Evolutionary conservation across 2,888 invertebrate species (phyloP).

Genomic region (Lasioglossum marginatum): DNA sequence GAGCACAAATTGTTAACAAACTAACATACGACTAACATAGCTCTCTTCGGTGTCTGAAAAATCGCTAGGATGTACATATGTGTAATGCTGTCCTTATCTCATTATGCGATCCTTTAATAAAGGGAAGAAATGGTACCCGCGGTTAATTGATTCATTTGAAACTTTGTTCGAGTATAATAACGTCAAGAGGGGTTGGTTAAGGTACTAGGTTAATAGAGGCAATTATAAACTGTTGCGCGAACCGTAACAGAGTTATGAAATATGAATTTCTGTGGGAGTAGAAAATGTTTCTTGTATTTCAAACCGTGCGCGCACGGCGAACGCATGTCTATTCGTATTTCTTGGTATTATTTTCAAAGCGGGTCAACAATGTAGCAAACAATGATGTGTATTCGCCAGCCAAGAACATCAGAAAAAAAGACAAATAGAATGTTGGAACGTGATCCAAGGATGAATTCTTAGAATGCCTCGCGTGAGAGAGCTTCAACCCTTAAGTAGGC

Average conservation of each 20-base stretch:
- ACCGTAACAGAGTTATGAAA: neutral
- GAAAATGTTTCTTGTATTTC: neutral
- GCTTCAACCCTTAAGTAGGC: slow-evolving; percentile 5
- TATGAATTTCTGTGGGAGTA: neutral
- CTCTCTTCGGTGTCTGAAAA: neutral
- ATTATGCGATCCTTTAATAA: neutral
- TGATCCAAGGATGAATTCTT: slow-evolving; percentile 5
- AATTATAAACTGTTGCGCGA: neutral
- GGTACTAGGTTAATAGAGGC: neutral
- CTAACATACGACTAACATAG: neutral
- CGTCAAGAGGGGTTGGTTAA: neutral
- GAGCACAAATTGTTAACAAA: neutral
- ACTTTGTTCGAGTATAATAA: neutral
- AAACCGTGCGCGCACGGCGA: neutral
- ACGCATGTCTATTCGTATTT: neutral
- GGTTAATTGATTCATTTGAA: neutral
- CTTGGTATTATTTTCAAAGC: slow-evolving; percentile 2
- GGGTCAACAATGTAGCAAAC: neutral
- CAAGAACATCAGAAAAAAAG: neutral
- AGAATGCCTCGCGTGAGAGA: neutral
- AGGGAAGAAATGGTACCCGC: neutral
- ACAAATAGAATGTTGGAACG: neutral
- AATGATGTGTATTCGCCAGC: neutral
- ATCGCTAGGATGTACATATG: neutral
- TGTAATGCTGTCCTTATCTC: neutral